Evolutionary conservation across 2,888 invertebrate genomes (phyloP), one percentile per base, ranked within the genome.

Genomic region (Cremastinae sp.): DNA sequence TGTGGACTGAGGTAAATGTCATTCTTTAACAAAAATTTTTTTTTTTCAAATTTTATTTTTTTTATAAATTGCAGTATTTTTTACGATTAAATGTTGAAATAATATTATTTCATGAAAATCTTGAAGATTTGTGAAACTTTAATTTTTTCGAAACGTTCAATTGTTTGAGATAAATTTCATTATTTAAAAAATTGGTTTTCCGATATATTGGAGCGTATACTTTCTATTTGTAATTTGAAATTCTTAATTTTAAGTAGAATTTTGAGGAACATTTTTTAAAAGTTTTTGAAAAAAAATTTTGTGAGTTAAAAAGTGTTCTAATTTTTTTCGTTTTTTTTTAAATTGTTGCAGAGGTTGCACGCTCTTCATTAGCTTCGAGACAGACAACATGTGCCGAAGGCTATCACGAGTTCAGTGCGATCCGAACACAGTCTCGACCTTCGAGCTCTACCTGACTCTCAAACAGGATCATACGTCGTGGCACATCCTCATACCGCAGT

Each of bases 391-490:
- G 78, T 92, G 93, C 89, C 92, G 95, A 83, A 92, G 94, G 86
- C 92, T 97, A 83, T 96, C 96, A 70, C 94, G 95, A 85, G 93
- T 97, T 90, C 95, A 96, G 90, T 94, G 96, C 86, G 97, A 97
- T 91, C 95, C 95, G 64, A 93, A 93, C 87, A 96, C 96, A 35
- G 95, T 97, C 61, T 95, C 97, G 78, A 97, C 97, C 78, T 97
- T 97, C 90, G 97, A 97, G 90, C 92, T 97, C 84, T 95, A 95
- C 90, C 92, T 97, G 81, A 97, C 96, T 62, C 92, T 97, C 82
- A 95, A 95, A 90, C 96, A 96, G 89, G 96, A 96, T 87, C 93
- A 94, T 76, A 94, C 95, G 84, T 94, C 95, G 87, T 97, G 97
- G 97, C 95, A 95, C 83, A 94, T 95, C 84, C 92, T 95, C 88